phyloP scores from a whole-genome alignment of 2,113 vertebrate genomes.

The Aegotheles bennettii region DNA sequence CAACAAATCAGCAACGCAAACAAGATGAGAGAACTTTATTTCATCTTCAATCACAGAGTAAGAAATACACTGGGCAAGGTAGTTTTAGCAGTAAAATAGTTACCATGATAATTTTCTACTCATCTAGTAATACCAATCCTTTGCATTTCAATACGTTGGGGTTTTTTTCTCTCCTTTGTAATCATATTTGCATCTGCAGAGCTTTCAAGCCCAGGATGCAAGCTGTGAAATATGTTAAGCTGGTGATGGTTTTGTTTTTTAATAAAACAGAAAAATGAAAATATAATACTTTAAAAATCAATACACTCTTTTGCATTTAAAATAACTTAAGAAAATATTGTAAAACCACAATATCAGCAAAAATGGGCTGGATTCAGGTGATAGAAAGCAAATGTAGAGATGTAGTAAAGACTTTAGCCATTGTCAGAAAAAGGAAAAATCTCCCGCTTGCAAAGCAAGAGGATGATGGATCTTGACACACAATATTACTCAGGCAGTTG shows the following conservation, averaged over 20 bases:
- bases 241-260: not conserved
- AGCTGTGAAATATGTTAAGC: slow-evolving; percentile 34
- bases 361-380: not conserved
- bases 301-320: slow-evolving; percentile 40
- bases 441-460: not conserved
- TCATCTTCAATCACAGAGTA: slow-evolving; percentile 55
- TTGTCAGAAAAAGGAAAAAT: not conserved
- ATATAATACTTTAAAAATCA: not conserved
- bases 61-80: not conserved
- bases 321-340: not conserved
- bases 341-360: not conserved
- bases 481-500: not conserved
- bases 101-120: slow-evolving; percentile 45
- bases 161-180: not conserved
- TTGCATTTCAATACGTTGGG: not conserved
- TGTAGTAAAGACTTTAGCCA: not conserved
- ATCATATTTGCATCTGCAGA: slow-evolving; percentile 3
- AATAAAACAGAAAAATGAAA: slow-evolving; percentile 41
- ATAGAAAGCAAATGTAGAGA: not conserved
- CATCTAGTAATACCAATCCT: not conserved
- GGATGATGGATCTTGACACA: not conserved
- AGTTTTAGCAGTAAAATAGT: slow-evolving; percentile 14
- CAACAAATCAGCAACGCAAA: slow-evolving; percentile 71
- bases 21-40: slow-evolving; percentile 70
- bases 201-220: not conserved